Conservation (phyloP, 92 coral and sea anemone genomes). For the Micromussa lordhowensis region DNA sequence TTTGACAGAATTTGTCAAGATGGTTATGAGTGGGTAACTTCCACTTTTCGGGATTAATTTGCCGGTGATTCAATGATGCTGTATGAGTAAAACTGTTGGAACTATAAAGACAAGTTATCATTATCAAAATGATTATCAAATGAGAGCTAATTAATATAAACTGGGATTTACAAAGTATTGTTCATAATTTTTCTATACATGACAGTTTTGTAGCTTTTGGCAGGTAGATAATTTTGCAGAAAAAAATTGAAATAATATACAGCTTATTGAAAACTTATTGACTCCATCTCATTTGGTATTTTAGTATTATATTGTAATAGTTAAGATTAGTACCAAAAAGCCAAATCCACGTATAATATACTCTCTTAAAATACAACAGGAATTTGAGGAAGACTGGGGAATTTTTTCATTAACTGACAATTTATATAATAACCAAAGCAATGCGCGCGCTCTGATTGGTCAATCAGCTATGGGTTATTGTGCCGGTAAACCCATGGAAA, state of each 20-base stretch:
- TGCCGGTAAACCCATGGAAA: too few species aligned
- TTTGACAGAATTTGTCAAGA: constrained; percentile 86
- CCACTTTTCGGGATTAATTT: not conserved
- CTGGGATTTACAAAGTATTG: not conserved
- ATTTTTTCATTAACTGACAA: too few species aligned
- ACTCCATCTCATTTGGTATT: not conserved
- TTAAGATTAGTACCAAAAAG: too few species aligned
- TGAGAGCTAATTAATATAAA: not conserved
- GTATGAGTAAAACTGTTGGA: not conserved
- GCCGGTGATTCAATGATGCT: constrained; percentile 17
- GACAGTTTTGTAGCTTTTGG: not conserved
- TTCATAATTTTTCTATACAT: not conserved
- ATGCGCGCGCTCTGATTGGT: too few species aligned
- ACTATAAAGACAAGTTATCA: not conserved
- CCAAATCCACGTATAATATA: too few species aligned
- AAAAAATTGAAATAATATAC: not conserved
- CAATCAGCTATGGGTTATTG: too few species aligned
- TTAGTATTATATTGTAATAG: not conserved
- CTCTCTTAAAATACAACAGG: too few species aligned
- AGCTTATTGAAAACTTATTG: not conserved
- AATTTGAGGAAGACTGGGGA: too few species aligned
- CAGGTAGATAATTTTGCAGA: not conserved
- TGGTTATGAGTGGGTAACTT: constrained; percentile 81
- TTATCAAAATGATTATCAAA: not conserved
- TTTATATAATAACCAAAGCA: too few species aligned